phyloP scores from a whole-genome alignment of 2,113 vertebrate species.

The Macquaria ambigua region DNA sequence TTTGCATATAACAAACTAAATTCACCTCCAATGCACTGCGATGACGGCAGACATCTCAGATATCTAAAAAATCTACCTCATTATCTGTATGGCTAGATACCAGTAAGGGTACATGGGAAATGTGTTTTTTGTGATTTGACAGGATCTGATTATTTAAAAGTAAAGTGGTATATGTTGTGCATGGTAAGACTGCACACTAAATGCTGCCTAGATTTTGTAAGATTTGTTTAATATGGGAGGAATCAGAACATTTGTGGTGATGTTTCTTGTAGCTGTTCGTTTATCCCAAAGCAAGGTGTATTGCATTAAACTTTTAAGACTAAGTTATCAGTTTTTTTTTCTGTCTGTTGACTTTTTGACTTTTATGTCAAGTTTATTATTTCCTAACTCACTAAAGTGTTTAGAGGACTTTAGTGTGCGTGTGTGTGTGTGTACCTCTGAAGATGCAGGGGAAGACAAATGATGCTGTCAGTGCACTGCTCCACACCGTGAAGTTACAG shows the following conservation, averaged over 20 bases:
- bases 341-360: conserved; percentile 23
- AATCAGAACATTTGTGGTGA: neutral
- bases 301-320: conserved; percentile 1
- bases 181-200: neutral
- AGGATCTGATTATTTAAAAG: neutral
- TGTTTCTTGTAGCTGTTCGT: conserved; percentile 13
- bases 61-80: neutral
- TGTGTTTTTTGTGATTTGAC: neutral
- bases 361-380: conserved; percentile 38
- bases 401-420: conserved; percentile 28
- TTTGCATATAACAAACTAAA: neutral
- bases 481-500: conserved; percentile 55
- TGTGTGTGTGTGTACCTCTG: conserved; percentile 13
- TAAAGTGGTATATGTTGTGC: neutral
- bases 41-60: neutral
- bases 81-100: neutral
- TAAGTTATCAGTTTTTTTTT: neutral
- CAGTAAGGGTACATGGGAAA: neutral
- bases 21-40: neutral
- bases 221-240: neutral
- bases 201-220: neutral
- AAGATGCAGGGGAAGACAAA: conserved; percentile 62
- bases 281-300: neutral
- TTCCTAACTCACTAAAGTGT: conserved; percentile 39
- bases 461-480: conserved; percentile 61